Evolutionary conservation across 2,113 vertebrate genomes (phyloP).

Genomic region (Zosterops japonicus): DNA sequence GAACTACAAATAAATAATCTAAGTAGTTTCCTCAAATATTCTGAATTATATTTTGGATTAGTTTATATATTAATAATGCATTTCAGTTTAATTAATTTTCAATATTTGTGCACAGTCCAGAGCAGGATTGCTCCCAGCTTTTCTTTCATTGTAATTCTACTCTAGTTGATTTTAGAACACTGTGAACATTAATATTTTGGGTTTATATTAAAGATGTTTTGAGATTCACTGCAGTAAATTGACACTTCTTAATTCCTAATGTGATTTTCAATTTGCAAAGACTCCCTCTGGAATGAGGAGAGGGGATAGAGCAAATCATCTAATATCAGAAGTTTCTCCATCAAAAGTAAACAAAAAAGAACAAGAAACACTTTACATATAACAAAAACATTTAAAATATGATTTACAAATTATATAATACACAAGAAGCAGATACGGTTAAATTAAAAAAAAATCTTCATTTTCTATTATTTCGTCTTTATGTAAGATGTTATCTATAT

Average conservation of each 20-base stretch:
- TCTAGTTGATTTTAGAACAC: not conserved
- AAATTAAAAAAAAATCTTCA: not conserved
- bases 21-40: not conserved
- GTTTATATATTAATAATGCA: not conserved
- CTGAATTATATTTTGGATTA: not conserved
- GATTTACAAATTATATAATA: accelerated
- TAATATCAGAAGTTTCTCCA: not conserved
- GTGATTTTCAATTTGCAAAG: not conserved
- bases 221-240: not conserved
- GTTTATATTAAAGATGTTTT: not conserved
- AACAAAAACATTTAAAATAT: not conserved
- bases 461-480: not conserved
- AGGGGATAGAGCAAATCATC: not conserved
- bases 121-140: not conserved
- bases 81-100: not conserved
- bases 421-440: not conserved
- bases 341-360: not conserved
- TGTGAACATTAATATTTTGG: not conserved
- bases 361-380: not conserved
- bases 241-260: not conserved
- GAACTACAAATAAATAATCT: not conserved
- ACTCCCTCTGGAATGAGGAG: not conserved
- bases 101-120: not conserved
- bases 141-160: not conserved
- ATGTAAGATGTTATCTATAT: not conserved